These are phyloP conservation scores for Coenobita brevimanus DNA, from an alignment of 1,140 invertebrate genomes.

Conservation along the genomic window DNA sequence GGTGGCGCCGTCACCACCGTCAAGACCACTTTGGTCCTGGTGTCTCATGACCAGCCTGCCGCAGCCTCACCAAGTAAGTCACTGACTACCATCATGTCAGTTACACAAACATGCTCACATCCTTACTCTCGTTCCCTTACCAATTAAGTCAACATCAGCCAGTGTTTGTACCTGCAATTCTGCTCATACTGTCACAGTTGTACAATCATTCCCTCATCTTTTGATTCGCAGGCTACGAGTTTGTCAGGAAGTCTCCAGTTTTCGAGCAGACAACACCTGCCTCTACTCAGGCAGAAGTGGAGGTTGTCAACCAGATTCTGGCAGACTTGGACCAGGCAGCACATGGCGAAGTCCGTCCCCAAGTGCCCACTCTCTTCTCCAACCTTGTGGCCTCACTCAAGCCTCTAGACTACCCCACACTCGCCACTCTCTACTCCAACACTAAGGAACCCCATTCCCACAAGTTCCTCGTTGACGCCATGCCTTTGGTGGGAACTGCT, in stretches of 20 bases:
- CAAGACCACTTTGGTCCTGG: constrained; percentile 66
- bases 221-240: constrained; percentile 10
- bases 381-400: constrained; percentile 71
- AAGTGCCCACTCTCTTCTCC: constrained; percentile 73
- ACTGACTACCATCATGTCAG: too few relatives aligned
- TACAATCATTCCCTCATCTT: not conserved
- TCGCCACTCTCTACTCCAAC: constrained; percentile 32
- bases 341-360: constrained; percentile 75
- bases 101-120: too few relatives aligned
- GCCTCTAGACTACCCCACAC: constrained; percentile 61
- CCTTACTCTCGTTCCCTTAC: too few relatives aligned
- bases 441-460: constrained; percentile 70
- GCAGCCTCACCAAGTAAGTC: not conserved
- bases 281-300: constrained; percentile 28
- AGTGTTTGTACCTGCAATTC: too few relatives aligned
- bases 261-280: constrained; percentile 65
- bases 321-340: constrained; percentile 73
- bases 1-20: constrained; percentile 82
- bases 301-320: constrained; percentile 3
- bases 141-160: too few relatives aligned
- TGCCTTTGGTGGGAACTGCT: constrained; percentile 84
- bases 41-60: not conserved
- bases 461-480: constrained; percentile 83
- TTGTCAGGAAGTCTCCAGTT: constrained; percentile 52
- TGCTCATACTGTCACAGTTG: too few relatives aligned